Conservation (phyloP, 2,888 invertebrate genomes). For the Platycheirus rosarum region DNA sequence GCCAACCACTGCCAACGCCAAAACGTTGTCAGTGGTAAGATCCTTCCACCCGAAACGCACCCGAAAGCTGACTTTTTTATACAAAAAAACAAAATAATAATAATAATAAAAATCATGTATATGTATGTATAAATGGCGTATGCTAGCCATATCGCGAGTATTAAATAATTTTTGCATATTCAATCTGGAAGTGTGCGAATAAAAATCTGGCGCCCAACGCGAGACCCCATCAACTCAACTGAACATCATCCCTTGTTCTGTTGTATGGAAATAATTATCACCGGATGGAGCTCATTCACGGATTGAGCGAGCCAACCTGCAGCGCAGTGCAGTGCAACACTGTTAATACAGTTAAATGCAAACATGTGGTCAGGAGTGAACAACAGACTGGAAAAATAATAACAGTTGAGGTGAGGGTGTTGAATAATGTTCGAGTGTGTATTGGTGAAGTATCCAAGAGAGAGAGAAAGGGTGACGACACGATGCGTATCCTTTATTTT, state of each 20-base stretch:
- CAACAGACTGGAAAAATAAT: slow-evolving; percentile 68
- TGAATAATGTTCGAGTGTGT: slow-evolving; percentile 8
- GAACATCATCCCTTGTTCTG: slow-evolving; percentile 29
- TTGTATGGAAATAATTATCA: slow-evolving; percentile 61
- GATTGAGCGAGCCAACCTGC: slow-evolving; percentile 32
- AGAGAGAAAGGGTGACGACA: slow-evolving; percentile 36
- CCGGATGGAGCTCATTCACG: slow-evolving; percentile 59
- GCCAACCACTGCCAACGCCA: slow-evolving; percentile 47
- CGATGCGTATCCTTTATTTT: slow-evolving; percentile 33
- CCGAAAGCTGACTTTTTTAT: slow-evolving; percentile 53
- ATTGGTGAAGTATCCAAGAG: slow-evolving; percentile 35
- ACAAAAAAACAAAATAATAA: slow-evolving; percentile 41
- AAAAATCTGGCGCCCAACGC: slow-evolving; percentile 34
- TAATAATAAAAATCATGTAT: slow-evolving; percentile 9
- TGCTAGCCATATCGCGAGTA: slow-evolving; percentile 43
- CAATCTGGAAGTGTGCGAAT: slow-evolving; percentile 4
- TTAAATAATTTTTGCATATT: slow-evolving; percentile 66
- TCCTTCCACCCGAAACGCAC: slow-evolving; percentile 54
- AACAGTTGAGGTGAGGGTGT: slow-evolving; percentile 45
- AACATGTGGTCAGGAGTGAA: slow-evolving; percentile 66
- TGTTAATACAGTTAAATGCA: slow-evolving; percentile 74
- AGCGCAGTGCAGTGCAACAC: slow-evolving; percentile 64
- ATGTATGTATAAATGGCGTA: slow-evolving; percentile 35
- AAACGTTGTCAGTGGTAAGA: slow-evolving; percentile 60
- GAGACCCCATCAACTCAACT: background rate